Conservation (phyloP, 2,888 invertebrate genomes). For the Nemurella pictetii region DNA sequence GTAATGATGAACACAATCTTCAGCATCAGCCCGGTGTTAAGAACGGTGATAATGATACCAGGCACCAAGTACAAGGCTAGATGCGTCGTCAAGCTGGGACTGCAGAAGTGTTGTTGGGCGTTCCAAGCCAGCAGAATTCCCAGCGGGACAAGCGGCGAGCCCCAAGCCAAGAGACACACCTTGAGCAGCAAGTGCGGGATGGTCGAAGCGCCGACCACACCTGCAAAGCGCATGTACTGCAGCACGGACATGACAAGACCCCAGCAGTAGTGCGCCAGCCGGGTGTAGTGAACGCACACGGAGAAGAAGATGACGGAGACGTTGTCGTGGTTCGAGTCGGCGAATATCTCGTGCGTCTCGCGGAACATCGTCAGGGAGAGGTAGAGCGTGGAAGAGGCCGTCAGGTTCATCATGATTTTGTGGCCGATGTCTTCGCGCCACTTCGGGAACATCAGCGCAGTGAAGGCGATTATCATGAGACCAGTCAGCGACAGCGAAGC, state of each 20-base stretch:
- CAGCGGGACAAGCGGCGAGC: not conserved
- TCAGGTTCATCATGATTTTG: not conserved
- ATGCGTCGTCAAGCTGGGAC: not conserved
- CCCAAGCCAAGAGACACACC: not conserved
- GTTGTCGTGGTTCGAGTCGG: not conserved
- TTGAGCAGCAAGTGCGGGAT: not conserved
- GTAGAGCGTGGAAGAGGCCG: not conserved
- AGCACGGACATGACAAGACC: not conserved
- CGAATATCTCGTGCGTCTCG: not conserved
- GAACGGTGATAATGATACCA: not conserved
- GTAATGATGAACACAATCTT: not conserved
- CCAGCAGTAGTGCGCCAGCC: not conserved
- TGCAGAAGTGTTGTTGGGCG: not conserved
- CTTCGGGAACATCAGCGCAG: not conserved
- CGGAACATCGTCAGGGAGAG: not conserved
- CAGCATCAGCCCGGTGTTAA: not conserved
- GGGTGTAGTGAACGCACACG: not conserved
- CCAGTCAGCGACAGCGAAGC: not conserved
- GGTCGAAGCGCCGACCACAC: not conserved
- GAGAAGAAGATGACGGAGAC: not conserved
- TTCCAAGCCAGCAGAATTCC: not conserved
- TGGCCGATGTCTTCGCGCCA: not conserved
- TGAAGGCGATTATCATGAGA: not conserved
- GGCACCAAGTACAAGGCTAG: not conserved
- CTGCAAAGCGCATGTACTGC: not conserved